Evolutionary conservation across 2,113 vertebrate genomes (phyloP), one percentile per base, ranked within the genome.

Genomic region (Phoxinus phoxinus): DNA sequence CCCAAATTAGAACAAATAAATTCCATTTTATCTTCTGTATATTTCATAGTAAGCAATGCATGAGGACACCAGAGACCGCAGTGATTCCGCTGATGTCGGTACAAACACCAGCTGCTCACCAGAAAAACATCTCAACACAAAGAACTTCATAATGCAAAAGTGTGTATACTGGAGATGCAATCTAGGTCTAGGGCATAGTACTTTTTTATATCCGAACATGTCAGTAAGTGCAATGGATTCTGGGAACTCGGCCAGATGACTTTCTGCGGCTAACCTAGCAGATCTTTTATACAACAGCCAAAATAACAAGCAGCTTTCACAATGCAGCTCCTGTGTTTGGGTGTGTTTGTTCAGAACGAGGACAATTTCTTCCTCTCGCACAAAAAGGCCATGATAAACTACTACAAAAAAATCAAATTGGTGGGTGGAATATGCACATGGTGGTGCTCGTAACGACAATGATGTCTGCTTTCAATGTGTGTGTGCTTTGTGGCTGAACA

Each of bases 181-280:
- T 80, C 67, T 65, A 59, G 30, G 81, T 85, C 73, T 78, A 79
- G 65, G 59, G 59, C 75, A 78, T 44, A 84, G 80, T 71, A 58
- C 30, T 61, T 81, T 87, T 87, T 87, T 67, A 78, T 3, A 81
- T 87, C 63, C 76, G 15, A 75, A 85, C 83, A 85, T 86, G 81
- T 86, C 86, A 86, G 85, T 88, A 81, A 83, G 32, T 85, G 74
- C 79, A 85, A 61, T 88, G 79, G 79, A 84, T 87, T 83, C 80
- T 80, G 74, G 85, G 83, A 88, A 74, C 30, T 6, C 46, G 11
- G 74, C 75, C 87, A 84, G 72, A 61, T 15, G 46, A 63, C 80
- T 59, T 87, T 85, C 69, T 74, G 84, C 56, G 13, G 78, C 53
- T 67, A 84, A 73, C 83, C 63, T 58, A 41, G 41, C 30, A 82